A percentile compares a stretch with the other conserved stretches of the same genome.
Evolutionary conservation across 1,140 invertebrate genomes (phyloP).

Genomic region (Pseudomyrmex sp.): DNA sequence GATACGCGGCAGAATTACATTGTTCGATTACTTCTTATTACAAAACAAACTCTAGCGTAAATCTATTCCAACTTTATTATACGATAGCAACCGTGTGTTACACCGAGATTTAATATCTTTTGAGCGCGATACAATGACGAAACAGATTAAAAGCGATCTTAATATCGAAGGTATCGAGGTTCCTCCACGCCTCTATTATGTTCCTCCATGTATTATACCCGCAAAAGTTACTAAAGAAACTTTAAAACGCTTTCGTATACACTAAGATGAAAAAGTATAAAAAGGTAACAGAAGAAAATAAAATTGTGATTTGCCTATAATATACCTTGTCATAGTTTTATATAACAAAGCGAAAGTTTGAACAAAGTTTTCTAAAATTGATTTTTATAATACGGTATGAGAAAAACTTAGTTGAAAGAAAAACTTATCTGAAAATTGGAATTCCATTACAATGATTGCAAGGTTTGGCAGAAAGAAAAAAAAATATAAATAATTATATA

Average conservation of each 20-base stretch:
- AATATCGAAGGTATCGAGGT: not conserved
- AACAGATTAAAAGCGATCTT: conserved; percentile 42
- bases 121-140: not conserved
- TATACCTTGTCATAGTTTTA: conserved; percentile 3
- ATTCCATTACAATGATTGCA: too few relatives aligned
- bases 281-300: not conserved
- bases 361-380: not conserved
- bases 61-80: conserved; percentile 5
- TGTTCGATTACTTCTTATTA: conserved; percentile 9
- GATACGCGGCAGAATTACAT: not conserved
- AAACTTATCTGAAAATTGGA: too few relatives aligned
- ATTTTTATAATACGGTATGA: conserved; percentile 12
- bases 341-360: not conserved
- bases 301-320: conserved; percentile 26
- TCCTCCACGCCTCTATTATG: not conserved
- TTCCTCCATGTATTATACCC: not conserved
- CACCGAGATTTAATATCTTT: conserved; percentile 12
- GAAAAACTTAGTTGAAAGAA: too few relatives aligned
- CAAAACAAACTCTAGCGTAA: not conserved
- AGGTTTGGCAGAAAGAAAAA: too few relatives aligned
- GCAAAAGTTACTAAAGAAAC: not conserved
- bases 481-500: too few relatives aligned
- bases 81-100: conserved; percentile 6
- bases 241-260: conserved; percentile 1
- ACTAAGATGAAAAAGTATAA: conserved; percentile 24